These are phyloP conservation scores for Amaurobius ferox DNA, from an alignment of 2,888 invertebrate species.

Conservation along the genomic window DNA sequence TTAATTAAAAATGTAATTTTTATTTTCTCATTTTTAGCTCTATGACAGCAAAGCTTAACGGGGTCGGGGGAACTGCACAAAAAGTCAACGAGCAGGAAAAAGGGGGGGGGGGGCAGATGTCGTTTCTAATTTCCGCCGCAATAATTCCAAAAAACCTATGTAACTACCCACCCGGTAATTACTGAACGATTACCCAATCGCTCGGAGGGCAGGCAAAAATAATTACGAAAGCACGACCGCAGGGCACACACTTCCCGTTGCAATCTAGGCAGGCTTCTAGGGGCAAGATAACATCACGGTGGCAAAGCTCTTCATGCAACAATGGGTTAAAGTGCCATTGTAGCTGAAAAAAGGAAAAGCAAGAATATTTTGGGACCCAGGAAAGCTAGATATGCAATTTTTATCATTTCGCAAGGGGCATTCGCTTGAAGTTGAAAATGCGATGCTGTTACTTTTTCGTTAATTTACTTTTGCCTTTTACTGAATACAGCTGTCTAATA, in stretches of 20 bases:
- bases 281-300: slow-evolving; percentile 5
- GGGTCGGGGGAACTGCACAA: not conserved
- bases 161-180: slow-evolving; percentile 26
- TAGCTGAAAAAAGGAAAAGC: too few species aligned
- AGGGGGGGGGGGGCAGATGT: not conserved
- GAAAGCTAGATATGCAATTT: too few species aligned
- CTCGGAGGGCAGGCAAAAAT: slow-evolving; percentile 8
- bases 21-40: not conserved
- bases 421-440: too few species aligned
- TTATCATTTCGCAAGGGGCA: too few species aligned
- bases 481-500: too few species aligned
- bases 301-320: not conserved
- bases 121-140: slow-evolving; percentile 29
- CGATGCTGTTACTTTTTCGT: too few species aligned
- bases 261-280: not conserved
- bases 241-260: slow-evolving; percentile 15
- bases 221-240: slow-evolving; percentile 18
- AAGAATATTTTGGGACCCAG: too few species aligned
- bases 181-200: slow-evolving; percentile 17
- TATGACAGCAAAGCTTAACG: not conserved
- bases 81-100: slow-evolving; percentile 5
- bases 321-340: slow-evolving; percentile 3
- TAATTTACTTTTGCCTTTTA: too few species aligned
- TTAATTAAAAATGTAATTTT: slow-evolving; percentile 21
- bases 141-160: slow-evolving; percentile 22